These are phyloP conservation scores for Dromococcyx pavoninus DNA, from an alignment of 2,797 vertebrate genomes.

Conservation along the genomic window DNA sequence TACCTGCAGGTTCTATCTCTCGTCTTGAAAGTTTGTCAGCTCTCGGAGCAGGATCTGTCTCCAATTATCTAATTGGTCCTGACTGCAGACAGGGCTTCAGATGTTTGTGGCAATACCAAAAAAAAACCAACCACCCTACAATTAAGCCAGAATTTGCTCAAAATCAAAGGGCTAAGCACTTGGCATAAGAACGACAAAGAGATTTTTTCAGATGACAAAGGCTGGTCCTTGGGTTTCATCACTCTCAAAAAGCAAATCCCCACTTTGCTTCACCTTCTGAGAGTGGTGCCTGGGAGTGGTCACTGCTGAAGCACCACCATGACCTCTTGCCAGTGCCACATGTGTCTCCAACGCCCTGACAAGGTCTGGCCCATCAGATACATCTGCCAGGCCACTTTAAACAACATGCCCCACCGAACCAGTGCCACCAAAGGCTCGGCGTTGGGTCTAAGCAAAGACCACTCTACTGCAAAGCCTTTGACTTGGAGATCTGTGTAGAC, in stretches of 20 bases:
- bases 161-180: not conserved
- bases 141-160: not conserved
- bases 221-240: not conserved
- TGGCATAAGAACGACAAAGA: not conserved
- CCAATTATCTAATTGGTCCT: not conserved
- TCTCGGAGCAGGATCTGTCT: not conserved
- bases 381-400: not conserved
- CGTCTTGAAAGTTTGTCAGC: not conserved
- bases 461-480: not conserved
- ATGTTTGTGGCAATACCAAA: not conserved
- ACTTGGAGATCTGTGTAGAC: not conserved
- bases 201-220: not conserved
- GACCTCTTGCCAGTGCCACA: not conserved
- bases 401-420: fast-evolving
- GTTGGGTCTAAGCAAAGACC: not conserved
- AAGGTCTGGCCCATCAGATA: fast-evolving
- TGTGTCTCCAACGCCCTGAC: fast-evolving
- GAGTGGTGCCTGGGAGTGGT: not conserved
- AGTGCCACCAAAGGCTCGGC: not conserved
- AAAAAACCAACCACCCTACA: not conserved
- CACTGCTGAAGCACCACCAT: not conserved
- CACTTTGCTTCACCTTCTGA: not conserved
- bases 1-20: not conserved
- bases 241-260: not conserved
- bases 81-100: not conserved